phyloP scores from a whole-genome alignment of 2,797 vertebrate species.

The Somateria mollissima region DNA sequence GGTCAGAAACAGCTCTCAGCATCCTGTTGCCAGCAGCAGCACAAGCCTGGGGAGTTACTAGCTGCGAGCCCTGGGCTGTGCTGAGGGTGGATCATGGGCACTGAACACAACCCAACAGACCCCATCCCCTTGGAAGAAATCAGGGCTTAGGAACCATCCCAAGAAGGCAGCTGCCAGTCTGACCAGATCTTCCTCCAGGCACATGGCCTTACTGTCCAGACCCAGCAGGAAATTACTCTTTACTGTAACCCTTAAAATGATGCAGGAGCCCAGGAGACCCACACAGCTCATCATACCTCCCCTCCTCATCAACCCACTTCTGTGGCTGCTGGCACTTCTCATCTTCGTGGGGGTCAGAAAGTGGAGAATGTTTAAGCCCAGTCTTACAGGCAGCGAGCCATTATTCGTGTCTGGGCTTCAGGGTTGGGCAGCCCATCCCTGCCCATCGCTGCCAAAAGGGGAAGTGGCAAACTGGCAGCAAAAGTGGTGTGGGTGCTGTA shows the following conservation, averaged over 20 bases:
- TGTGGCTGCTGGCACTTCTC: neutral
- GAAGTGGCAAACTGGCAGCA: neutral
- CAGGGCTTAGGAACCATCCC: neutral
- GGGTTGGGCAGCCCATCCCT: neutral
- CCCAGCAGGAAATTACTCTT: neutral
- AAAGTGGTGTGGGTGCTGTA: fast-evolving
- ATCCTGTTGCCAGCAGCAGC: neutral
- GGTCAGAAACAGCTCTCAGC: neutral
- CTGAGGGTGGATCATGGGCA: neutral
- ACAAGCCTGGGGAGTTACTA: neutral
- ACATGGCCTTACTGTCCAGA: neutral
- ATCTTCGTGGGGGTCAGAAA: neutral
- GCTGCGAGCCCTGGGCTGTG: neutral
- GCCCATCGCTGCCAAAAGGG: neutral
- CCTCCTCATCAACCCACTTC: neutral
- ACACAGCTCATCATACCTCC: neutral
- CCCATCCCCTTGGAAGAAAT: neutral
- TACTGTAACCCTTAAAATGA: neutral
- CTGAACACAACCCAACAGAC: neutral
- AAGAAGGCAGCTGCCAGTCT: neutral
- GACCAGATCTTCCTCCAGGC: neutral
- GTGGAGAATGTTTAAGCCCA: neutral
- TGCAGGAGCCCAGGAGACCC: neutral
- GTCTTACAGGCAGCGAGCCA: neutral
- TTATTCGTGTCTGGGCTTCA: neutral